Evolutionary conservation across 2,113 vertebrate species (phyloP), one percentile per base, ranked within the genome.

Genomic region (Chroicocephalus ridibundus): DNA sequence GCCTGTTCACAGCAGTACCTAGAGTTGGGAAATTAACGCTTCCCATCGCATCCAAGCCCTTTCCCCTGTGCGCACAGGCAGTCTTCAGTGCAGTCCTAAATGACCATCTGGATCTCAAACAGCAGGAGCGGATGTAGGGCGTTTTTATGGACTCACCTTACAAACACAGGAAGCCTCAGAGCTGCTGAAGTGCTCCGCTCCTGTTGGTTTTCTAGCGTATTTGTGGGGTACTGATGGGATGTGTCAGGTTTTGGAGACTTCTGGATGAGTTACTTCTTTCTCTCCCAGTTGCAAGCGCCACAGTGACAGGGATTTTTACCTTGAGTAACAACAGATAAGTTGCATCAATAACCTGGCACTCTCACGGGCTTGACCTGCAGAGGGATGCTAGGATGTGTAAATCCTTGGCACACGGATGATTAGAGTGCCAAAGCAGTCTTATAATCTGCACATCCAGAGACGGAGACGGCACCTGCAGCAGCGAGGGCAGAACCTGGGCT

Each of bases 401-500:
- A 61, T 61, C 65, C 84, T 40, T 25, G 70, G 74, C 86, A 75
- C 38, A 13, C 13, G 7, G 36, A 21, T 36, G 58, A 21, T 19
- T 1, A 20, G 24, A 51, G 29, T 16, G 34, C 32, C 70, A 71
- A 54, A 68, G 29, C 27, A 31, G 19, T 15, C 18, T 49, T 19
- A 5, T 3, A 21, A 13, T 4, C 51, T 24, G 32, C 15, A 7
- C 7, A 31, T 36, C 55, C 36, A 5, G 15, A 54, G 51, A 16
- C 27, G 65, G 62, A 36, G 66, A 6, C 12, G 19, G 44, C 44
- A 44, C 13, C 62, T 82, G 74, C 79, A 60, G 20, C 44, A 49
- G 29, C 0, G 0, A 29, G n/a, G n/a, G 10, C n/a, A 82, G 44
- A 64, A 1, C 26, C 27, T 17, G 38, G 25, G n/a, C 79, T 68